Percentiles rank a stretch among this genome's conserved stretches.
Evolutionary conservation across 2,797 vertebrate species (phyloP).

Genomic region (Channa striata): DNA sequence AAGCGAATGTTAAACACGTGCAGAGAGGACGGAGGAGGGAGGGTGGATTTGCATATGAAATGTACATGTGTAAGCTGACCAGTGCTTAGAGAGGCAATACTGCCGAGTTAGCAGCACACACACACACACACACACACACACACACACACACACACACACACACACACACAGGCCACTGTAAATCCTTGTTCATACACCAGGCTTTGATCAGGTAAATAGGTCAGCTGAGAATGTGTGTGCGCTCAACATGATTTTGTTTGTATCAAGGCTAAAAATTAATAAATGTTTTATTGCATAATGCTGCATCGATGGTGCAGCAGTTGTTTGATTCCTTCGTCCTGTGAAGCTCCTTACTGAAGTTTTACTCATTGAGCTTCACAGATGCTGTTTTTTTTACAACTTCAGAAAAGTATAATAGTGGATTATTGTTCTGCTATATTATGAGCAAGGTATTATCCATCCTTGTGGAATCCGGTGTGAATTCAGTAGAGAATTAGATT

Average conservation of each 20-base stretch:
- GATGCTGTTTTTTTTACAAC: too few species aligned
- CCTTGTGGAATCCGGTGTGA: too few species aligned
- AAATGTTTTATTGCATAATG: slow-evolving; percentile 21
- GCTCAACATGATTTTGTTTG: slow-evolving; percentile 35
- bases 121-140: neutral
- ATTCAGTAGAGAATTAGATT: too few species aligned
- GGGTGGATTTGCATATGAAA: slow-evolving; percentile 13
- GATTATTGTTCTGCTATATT: too few species aligned
- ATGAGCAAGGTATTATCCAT: too few species aligned
- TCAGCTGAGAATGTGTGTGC: slow-evolving; percentile 37
- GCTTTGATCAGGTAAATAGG: slow-evolving; percentile 60
- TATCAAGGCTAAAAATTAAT: slow-evolving; percentile 11
- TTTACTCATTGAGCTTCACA: neutral
- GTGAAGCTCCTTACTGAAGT: slow-evolving; percentile 10
- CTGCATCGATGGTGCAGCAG: slow-evolving; percentile 35
- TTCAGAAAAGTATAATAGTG: neutral
- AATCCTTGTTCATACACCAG: slow-evolving; percentile 38
- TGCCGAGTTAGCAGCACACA: slow-evolving; percentile 38
- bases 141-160: slow-evolving; percentile 1
- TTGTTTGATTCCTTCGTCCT: slow-evolving; percentile 7
- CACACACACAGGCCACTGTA: slow-evolving; percentile 33
- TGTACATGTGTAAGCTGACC: slow-evolving; percentile 31
- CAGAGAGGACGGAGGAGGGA: neutral
- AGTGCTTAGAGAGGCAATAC: slow-evolving; percentile 22
- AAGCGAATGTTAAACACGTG: neutral